Conservation (phyloP, 2,797 vertebrate species). For the Selene dorsalis region DNA sequence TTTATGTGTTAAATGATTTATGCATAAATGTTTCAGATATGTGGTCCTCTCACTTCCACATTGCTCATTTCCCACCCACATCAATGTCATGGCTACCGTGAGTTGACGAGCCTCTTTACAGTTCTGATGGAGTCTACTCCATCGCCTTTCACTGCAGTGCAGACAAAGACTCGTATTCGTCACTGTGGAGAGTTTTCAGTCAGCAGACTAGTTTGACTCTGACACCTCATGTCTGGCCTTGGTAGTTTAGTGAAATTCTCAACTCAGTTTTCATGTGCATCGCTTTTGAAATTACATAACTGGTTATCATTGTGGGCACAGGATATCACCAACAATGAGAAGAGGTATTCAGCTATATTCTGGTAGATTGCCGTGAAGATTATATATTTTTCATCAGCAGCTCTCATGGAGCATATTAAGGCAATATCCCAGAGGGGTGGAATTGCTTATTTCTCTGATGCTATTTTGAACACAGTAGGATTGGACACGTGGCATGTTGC, state of each 20-base stretch:
- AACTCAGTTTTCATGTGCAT: slow-evolving; percentile 24
- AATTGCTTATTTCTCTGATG: slow-evolving; percentile 73
- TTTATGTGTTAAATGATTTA: slow-evolving; percentile 17
- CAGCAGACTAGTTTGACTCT: slow-evolving; percentile 30
- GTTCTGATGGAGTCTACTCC: slow-evolving; percentile 5
- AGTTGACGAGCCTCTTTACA: slow-evolving; percentile 17
- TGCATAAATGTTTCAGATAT: slow-evolving; percentile 4
- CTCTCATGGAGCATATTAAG: slow-evolving; percentile 67
- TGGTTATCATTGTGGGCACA: slow-evolving; percentile 18
- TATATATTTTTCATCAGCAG: slow-evolving; percentile 63
- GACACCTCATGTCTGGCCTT: slow-evolving; percentile 1
- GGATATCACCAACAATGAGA: slow-evolving; percentile 32
- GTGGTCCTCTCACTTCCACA: not conserved
- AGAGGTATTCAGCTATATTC: slow-evolving; percentile 42
- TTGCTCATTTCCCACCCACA: slow-evolving; percentile 17
- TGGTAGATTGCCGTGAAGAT: slow-evolving; percentile 60
- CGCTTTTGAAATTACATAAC: slow-evolving; percentile 10
- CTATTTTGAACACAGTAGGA: slow-evolving; percentile 78
- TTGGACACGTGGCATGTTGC: slow-evolving; percentile 64
- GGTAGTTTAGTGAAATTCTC: slow-evolving; percentile 8
- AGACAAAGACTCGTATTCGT: slow-evolving; percentile 11
- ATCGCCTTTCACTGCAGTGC: slow-evolving; percentile 6
- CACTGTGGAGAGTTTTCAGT: slow-evolving; percentile 7
- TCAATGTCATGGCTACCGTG: not conserved
- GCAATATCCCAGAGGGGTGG: slow-evolving; percentile 57